A percentile compares a stretch with the other conserved stretches of the same genome.
phyloP scores from a whole-genome alignment of 1,140 invertebrate species.

The Hydropsyche tenuis region DNA sequence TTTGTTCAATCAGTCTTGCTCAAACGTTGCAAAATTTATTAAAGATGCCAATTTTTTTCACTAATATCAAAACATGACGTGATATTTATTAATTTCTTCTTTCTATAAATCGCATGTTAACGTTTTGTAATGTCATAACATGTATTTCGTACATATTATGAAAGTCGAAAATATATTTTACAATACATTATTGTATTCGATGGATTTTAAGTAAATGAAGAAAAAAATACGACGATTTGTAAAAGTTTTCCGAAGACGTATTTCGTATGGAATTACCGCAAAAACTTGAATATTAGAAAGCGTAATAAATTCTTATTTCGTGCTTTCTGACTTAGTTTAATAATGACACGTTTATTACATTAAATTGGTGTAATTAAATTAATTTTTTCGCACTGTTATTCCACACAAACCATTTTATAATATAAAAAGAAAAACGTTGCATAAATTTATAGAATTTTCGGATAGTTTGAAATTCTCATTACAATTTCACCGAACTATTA shows the following conservation, averaged over 20 bases:
- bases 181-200: too few relatives aligned
- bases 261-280: background rate
- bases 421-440: background rate
- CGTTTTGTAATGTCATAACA: background rate
- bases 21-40: slow-evolving; percentile 24
- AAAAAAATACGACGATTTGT: too few relatives aligned
- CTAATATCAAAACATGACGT: too few relatives aligned
- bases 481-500: background rate
- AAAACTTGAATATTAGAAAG: slow-evolving; percentile 13
- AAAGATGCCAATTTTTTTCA: background rate
- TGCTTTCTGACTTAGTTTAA: background rate
- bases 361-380: background rate
- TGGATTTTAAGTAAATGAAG: too few relatives aligned
- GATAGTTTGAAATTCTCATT: background rate
- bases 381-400: background rate
- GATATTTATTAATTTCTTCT: too few relatives aligned
- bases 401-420: background rate
- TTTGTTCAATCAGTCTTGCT: background rate
- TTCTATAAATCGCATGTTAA: too few relatives aligned
- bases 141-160: too few relatives aligned
- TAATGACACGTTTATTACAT: background rate
- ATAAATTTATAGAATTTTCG: background rate
- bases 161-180: too few relatives aligned
- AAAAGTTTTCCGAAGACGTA: background rate
- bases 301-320: slow-evolving; percentile 5